Evolutionary conservation across 2,113 vertebrate genomes (phyloP), one percentile per base, ranked within the genome.

Genomic region (Ictalurus furcatus): DNA sequence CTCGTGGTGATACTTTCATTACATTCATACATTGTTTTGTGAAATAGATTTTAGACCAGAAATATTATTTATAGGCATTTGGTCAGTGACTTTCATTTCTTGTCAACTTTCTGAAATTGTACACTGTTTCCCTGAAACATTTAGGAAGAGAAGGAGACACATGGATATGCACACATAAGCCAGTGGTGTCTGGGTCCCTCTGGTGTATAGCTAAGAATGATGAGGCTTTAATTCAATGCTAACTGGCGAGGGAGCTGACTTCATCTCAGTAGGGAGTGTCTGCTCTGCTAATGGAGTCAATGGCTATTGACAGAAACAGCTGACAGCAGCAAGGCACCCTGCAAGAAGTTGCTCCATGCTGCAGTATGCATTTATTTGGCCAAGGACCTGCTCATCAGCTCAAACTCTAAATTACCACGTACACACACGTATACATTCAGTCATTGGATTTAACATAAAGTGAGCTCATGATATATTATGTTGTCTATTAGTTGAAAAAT

Each of bases 251-350:
- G 79, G 84, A 89, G 88, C 88, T 89, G 84, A 89, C 88, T 89
- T 86, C 88, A 89, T 89, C 88, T 89, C 88, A 81, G 84, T n/a
- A 88, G 61, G 87, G 76, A 87, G 88, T 81, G 34, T 0, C 21
- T 90, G 82, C 86, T 76, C 80, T 86, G 90, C 40, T 23, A 84
- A 90, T 90, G 85, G 78, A 92, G 84, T 89, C 73, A 37, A 74
- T 90, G 76, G 63, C 76, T 71, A 89, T 88, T 80, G 89, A 89
- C 76, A 74, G 84, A 87, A 92, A 89, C 85, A 88, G 81, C 88
- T 92, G 89, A 92, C 88, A 90, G 92, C 78, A 90, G 87, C 90
- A 67, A 84, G 90, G 84, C 74, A 81, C 48, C 14, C 88, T 69
- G 76, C 48, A 81, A 59, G 73, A 80, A 90, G 83, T 80, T 87